A percentile compares a stretch with the other conserved stretches of the same genome.
Conservation (phyloP, 2,888 invertebrate species). For the Ophion ventricosus region DNA sequence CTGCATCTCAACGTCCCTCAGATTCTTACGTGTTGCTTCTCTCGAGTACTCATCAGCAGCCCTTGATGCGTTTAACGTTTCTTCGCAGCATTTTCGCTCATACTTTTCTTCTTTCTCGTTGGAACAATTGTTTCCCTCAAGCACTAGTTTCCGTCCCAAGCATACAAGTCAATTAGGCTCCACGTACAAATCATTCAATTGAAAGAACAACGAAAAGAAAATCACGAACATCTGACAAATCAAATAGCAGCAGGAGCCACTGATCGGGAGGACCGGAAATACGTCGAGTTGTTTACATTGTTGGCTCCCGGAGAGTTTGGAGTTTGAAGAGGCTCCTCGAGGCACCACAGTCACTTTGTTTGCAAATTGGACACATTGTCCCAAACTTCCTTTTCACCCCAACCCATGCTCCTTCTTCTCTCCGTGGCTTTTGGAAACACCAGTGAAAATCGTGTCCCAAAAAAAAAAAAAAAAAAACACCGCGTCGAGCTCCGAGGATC, state of each 20-base stretch:
- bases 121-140: conserved; percentile 5
- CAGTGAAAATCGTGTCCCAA: not conserved
- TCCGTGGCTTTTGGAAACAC: not conserved
- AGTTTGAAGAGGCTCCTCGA: not conserved
- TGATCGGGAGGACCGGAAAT: conserved; percentile 11
- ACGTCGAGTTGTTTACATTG: conserved; percentile 58
- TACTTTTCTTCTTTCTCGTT: not conserved
- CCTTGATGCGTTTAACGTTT: conserved; percentile 1
- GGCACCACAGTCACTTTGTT: conserved; percentile 47
- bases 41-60: not conserved
- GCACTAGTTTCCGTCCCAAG: not conserved
- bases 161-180: not conserved
- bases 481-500: not conserved
- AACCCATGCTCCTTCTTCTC: not conserved
- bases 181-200: not conserved
- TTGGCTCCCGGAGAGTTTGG: not conserved
- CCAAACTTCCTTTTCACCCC: not conserved
- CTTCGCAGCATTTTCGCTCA: conserved; percentile 13
- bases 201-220: not conserved
- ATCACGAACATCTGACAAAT: conserved; percentile 28
- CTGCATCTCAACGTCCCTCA: conserved; percentile 36
- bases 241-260: not conserved
- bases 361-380: conserved; percentile 27
- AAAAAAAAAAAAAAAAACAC: not conserved
- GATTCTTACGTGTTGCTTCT: conserved; percentile 35